Base-by-base conservation (phyloP, 1,140 invertebrate species). In the Lethrus apterus region DNA sequence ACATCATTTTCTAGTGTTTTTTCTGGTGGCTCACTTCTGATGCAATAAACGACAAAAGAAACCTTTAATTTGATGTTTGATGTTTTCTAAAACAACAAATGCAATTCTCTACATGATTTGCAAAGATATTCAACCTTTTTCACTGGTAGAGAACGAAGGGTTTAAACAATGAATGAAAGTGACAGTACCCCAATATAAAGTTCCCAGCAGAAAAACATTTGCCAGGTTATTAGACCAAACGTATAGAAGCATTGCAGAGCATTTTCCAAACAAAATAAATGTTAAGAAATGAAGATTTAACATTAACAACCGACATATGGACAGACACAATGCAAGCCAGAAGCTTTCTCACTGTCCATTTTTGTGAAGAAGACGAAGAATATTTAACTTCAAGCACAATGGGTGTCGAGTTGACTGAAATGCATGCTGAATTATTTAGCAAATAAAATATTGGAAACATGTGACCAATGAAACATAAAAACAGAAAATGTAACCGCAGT, bases 131-230 rank as follows among this genome's bases (percentile, higher is more conserved):
- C 54, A 63, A 43, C 59, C 65, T 18, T 63, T 69, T 33, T 51
- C 47, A 36, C 57, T 60, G 8, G 59, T 68, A 34, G 58, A 70
- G 55, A 62, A 62, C 51, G n/a, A 63, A 41, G 62, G 63, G n/a
- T 71, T 70, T 42, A 34, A 46, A 11, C 54, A 59, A 50, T 42
- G 67, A 4, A 51, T 69, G 38, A 68, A 62, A 53, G 50, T 51
- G 32, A 32, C 51, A 35, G 58, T 53, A 18, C 67, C 63, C 23
- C 51, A 59, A 21, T 69, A 65, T 53, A 63, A 67, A 44, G 36
- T 64, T 36, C 64, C 67, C 10, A 57, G 31, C 40, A 57, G 54
- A 41, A 59, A 55, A 29, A 57, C 56, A 14, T 33, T 65, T 18
- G 48, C 45, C 18, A 31, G 33, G 17, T 26, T 33, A 15, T 4